Evolutionary conservation across 2,797 vertebrate genomes (phyloP).

Genomic region (Serranus cabrilla): DNA sequence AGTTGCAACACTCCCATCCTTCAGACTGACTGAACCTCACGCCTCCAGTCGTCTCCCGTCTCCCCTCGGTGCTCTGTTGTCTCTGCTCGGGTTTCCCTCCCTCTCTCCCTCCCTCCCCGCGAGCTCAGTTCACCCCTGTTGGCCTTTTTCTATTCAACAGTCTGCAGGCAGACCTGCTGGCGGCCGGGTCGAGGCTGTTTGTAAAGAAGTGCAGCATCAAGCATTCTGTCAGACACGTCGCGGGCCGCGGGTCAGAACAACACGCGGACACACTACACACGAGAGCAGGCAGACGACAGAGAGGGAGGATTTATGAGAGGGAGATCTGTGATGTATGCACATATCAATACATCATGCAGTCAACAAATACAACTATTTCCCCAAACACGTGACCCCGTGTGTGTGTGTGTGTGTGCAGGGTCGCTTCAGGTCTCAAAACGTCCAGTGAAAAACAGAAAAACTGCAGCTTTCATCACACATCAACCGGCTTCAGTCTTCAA

Average conservation of each 20-base stretch:
- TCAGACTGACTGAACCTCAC: slow-evolving; percentile 16
- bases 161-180: slow-evolving; percentile 69
- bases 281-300: slow-evolving; percentile 28
- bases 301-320: slow-evolving; percentile 27
- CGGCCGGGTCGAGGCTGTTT: slow-evolving; percentile 57
- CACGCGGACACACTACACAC: slow-evolving; percentile 42
- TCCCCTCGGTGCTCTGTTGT: background rate
- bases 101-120: slow-evolving; percentile 3
- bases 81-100: slow-evolving; percentile 13
- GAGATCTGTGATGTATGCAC: slow-evolving; percentile 35
- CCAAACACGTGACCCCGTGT: slow-evolving; percentile 20
- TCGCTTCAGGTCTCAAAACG: slow-evolving; percentile 32
- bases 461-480: slow-evolving; percentile 56
- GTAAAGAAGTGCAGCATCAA: slow-evolving; percentile 81
- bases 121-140: slow-evolving; percentile 55
- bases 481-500: slow-evolving; percentile 44
- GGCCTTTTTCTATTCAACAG: slow-evolving; percentile 71
- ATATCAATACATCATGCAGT: slow-evolving; percentile 46
- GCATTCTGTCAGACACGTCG: slow-evolving; percentile 72
- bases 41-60: slow-evolving; percentile 28
- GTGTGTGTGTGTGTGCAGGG: slow-evolving; percentile 5
- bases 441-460: slow-evolving; percentile 15
- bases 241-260: slow-evolving; percentile 48
- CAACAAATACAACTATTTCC: slow-evolving; percentile 28
- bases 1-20: slow-evolving; percentile 11